These are phyloP conservation scores for Piprites chloris DNA, from an alignment of 2,113 vertebrate species.

Conservation along the genomic window DNA sequence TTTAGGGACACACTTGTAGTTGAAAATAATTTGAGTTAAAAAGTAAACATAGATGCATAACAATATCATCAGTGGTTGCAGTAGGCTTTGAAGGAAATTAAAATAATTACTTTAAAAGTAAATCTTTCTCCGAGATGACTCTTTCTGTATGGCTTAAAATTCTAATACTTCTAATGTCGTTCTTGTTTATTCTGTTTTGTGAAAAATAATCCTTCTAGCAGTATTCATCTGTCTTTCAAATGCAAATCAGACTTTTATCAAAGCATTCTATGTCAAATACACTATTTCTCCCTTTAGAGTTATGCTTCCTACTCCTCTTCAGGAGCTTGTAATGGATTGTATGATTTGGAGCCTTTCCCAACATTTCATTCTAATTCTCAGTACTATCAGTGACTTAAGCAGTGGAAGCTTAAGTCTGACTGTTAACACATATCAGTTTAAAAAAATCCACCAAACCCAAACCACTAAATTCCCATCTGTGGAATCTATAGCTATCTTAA, in stretches of 20 bases:
- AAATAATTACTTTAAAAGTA: constrained; percentile 13
- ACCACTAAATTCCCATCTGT: background rate
- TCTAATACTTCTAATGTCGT: background rate
- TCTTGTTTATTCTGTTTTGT: background rate
- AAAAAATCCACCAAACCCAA: background rate
- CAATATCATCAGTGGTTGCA: background rate
- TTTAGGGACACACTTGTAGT: background rate
- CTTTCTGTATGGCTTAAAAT: background rate
- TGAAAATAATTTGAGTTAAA: background rate
- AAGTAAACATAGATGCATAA: background rate
- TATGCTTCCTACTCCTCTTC: background rate
- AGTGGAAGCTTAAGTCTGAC: background rate
- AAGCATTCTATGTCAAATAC: background rate
- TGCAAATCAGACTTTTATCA: background rate
- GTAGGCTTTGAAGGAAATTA: background rate
- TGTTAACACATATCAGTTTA: background rate
- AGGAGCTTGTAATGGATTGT: background rate
- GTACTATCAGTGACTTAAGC: background rate
- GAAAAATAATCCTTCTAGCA: background rate
- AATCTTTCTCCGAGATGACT: background rate
- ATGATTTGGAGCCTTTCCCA: background rate
- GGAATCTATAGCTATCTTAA: background rate
- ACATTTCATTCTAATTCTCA: background rate
- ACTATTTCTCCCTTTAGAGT: background rate
- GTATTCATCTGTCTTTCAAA: background rate